phyloP scores from a whole-genome alignment of 2,797 vertebrate species.

The Pangasius larnaudii region DNA sequence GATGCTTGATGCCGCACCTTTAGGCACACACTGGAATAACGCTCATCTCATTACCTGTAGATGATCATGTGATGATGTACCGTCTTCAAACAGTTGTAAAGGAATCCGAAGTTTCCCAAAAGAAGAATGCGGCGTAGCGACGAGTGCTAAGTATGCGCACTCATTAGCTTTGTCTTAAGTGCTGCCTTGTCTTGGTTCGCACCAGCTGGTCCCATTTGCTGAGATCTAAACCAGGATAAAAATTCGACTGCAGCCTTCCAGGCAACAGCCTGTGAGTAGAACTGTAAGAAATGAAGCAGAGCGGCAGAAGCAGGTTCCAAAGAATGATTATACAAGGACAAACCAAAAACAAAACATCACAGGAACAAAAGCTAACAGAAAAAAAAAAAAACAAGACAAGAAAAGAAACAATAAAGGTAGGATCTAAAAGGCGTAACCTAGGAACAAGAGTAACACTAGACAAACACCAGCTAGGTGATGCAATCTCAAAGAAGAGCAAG shows the following conservation, averaged over 20 bases:
- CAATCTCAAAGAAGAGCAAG: neutral
- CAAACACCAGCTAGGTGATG: neutral
- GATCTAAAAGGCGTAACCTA: neutral
- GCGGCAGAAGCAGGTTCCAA: neutral
- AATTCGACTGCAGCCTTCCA: neutral
- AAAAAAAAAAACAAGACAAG: no score
- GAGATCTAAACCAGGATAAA: slow-evolving; percentile 34
- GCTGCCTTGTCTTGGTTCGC: slow-evolving; percentile 36
- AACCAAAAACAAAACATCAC: neutral
- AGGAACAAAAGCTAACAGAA: neutral
- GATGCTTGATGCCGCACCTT: neutral
- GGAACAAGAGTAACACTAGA: neutral
- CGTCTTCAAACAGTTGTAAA: neutral
- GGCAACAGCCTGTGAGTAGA: slow-evolving; percentile 11
- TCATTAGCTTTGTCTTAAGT: slow-evolving; percentile 40
- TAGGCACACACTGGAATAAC: neutral
- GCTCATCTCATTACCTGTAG: slow-evolving; percentile 4
- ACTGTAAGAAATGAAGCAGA: neutral
- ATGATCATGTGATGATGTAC: neutral
- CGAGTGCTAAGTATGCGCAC: slow-evolving; percentile 27
- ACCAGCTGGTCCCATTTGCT: slow-evolving; percentile 38
- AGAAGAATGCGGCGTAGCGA: neutral
- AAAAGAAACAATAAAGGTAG: neutral
- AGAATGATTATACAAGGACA: neutral
- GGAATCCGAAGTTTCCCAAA: neutral